Percentiles rank a stretch among this genome's conserved stretches.
Evolutionary conservation across 2,888 invertebrate species (phyloP).

Genomic region (Trichogramma evanescens): DNA sequence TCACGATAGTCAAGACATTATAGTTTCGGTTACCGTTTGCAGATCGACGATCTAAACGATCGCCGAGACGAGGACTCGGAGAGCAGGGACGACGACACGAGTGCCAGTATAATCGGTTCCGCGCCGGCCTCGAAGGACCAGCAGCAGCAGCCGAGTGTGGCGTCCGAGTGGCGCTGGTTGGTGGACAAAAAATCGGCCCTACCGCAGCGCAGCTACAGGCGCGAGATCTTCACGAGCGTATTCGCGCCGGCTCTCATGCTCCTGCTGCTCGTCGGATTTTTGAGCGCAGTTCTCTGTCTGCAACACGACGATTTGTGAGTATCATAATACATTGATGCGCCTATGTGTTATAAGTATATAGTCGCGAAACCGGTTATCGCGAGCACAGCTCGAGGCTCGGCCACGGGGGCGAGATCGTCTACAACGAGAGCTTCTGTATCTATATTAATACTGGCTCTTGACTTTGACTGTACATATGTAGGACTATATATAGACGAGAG

Average conservation of each 20-base stretch:
- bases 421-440: too few relatives aligned
- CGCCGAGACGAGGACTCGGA: slow-evolving; percentile 30
- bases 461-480: too few relatives aligned
- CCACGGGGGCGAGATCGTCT: too few relatives aligned
- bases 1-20: background rate
- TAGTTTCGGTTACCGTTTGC: background rate
- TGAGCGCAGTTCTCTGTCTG: slow-evolving; percentile 69
- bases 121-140: slow-evolving; percentile 38
- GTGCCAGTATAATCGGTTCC: slow-evolving; percentile 33
- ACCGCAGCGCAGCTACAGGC: slow-evolving; percentile 63
- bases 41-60: slow-evolving; percentile 38
- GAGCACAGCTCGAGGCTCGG: too few relatives aligned
- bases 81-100: slow-evolving; percentile 40
- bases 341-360: background rate
- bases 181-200: slow-evolving; percentile 55
- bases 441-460: too few relatives aligned
- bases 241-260: slow-evolving; percentile 64
- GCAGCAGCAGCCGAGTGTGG: slow-evolving; percentile 32
- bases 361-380: too few relatives aligned
- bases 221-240: slow-evolving; percentile 64
- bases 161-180: slow-evolving; percentile 54
- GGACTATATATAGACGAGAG: too few relatives aligned
- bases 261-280: slow-evolving; percentile 57
- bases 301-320: slow-evolving; percentile 74
- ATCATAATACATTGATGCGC: slow-evolving; percentile 2